Base-by-base conservation (phyloP, 2,113 vertebrate genomes). In the Orycteropus afer region DNA sequence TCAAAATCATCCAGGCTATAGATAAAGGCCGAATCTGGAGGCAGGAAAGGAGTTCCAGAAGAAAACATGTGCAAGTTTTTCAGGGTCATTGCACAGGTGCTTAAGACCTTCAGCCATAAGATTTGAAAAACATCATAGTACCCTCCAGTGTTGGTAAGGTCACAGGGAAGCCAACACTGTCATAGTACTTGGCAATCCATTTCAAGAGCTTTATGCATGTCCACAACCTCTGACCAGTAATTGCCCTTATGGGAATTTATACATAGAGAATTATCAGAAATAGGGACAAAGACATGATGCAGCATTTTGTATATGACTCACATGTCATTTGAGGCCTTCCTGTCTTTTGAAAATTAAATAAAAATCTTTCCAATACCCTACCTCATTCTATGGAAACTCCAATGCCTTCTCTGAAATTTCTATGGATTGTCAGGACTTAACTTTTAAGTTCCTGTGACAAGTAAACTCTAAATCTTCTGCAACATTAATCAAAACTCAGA, bases 261-360 rank as follows among this genome's bases (percentile, higher is more conserved):
- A 95, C 89, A 63, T 42, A 74, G 71, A 71, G 45, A 84, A 94
- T 96, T 83, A 96, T 94, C 90, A 97, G 95, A 97, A 97, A 95
- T 95, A 79, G 1, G 8, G 82, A 40, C 55, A 83, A 82, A 95
- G 92, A 96, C 34, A 79, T 90, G 86, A 83, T 85, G 86, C 53
- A 79, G 78, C 45, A 69, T 94, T 93, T 86, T 86, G n/a, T 90
- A 86, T 92, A 63, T 79, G 61, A 40, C 53, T 79, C 27, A 69
- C 37, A 65, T 76, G 77, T 74, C 57, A 87, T 77, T 34, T 15
- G 37, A 96, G 49, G 94, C n/a, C 59, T 90, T 95, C 23, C 10
- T 89, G 71, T 77, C 83, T 88, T 94, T 63, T 84, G 86, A 77
- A 97, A 97, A 94, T 89, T 86, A 93, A 96, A 91, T 96, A n/a